Evolutionary conservation across 2,797 vertebrate genomes (phyloP).

Genomic region (Rhinophrynus dorsalis): DNA sequence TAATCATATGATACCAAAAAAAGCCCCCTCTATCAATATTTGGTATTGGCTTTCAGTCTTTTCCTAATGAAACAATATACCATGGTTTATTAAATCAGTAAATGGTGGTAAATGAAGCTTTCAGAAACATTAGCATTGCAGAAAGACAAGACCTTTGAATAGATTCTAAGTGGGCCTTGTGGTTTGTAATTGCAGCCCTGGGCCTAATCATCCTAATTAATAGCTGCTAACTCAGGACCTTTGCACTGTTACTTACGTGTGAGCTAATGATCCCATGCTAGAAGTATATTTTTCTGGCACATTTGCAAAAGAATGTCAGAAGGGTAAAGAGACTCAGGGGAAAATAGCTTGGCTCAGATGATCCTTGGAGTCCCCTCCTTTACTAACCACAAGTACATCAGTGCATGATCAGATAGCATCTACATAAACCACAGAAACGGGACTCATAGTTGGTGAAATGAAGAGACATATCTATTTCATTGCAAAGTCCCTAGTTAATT

Average conservation of each 20-base stretch:
- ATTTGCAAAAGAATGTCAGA: slow-evolving; percentile 73
- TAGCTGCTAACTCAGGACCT: slow-evolving; percentile 74
- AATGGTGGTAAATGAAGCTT: slow-evolving; percentile 85
- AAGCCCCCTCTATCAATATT: too few relatives aligned
- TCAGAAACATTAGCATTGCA: slow-evolving; percentile 70
- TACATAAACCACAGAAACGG: slow-evolving; percentile 68
- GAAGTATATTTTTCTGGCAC: slow-evolving; percentile 57
- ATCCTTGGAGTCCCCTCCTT: slow-evolving; percentile 74
- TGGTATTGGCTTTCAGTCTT: slow-evolving; percentile 78
- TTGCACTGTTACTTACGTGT: slow-evolving; percentile 59
- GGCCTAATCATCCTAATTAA: slow-evolving; percentile 98
- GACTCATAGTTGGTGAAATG: slow-evolving; percentile 47
- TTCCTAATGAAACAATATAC: slow-evolving; percentile 82
- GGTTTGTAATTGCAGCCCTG: slow-evolving; percentile 88
- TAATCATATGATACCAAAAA: too few relatives aligned
- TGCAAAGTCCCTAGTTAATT: slow-evolving; percentile 54
- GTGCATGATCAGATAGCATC: slow-evolving; percentile 77
- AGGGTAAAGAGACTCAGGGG: slow-evolving; percentile 81
- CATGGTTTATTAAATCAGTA: slow-evolving; percentile 81
- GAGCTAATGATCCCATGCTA: slow-evolving; percentile 61
- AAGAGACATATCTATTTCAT: slow-evolving; percentile 75
- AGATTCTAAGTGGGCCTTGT: slow-evolving; percentile 88
- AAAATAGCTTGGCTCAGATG: slow-evolving; percentile 64
- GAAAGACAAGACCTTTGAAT: slow-evolving; percentile 67
- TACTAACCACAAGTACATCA: slow-evolving; percentile 83